Conservation (phyloP, 2,888 invertebrate genomes). For the Gari tellinella region DNA sequence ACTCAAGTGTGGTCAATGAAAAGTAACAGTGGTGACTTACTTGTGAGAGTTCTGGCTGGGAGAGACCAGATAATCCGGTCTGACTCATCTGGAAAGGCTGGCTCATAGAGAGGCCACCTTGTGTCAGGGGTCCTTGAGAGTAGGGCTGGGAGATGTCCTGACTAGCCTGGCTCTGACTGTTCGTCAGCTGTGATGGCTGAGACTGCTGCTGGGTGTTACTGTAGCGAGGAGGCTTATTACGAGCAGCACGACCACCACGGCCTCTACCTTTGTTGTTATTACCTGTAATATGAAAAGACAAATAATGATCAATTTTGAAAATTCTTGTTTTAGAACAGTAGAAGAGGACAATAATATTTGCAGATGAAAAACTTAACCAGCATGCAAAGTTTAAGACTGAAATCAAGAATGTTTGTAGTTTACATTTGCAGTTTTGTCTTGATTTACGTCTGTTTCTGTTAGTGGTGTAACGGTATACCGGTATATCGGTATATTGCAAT, state of each 20-base stretch:
- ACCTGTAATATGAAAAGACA: no score
- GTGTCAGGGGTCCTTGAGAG: constrained; percentile 83
- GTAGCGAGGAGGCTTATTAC: constrained; percentile 82
- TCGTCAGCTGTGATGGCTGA: constrained; percentile 61
- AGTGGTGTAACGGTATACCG: no score
- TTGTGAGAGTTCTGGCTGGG: constrained; percentile 88
- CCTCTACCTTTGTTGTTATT: constrained; percentile 28
- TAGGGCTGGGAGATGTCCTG: constrained; percentile 81
- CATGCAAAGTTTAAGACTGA: no score
- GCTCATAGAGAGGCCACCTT: constrained; percentile 84
- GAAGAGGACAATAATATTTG: no score
- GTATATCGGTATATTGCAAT: no score
- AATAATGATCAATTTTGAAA: no score
- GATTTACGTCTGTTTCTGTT: no score
- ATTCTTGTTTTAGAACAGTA: no score
- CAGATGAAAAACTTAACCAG: no score
- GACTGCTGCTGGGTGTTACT: constrained; percentile 78
- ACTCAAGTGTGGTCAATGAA: no score
- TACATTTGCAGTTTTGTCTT: no score
- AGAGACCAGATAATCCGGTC: constrained; percentile 86
- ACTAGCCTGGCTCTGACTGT: constrained; percentile 80
- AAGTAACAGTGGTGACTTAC: constrained; percentile 69
- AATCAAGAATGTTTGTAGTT: no score
- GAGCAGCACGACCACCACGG: constrained; percentile 61
- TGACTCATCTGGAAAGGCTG: constrained; percentile 86